Evolutionary conservation across 2,888 invertebrate genomes (phyloP).

Genomic region (Papilio demoleus): DNA sequence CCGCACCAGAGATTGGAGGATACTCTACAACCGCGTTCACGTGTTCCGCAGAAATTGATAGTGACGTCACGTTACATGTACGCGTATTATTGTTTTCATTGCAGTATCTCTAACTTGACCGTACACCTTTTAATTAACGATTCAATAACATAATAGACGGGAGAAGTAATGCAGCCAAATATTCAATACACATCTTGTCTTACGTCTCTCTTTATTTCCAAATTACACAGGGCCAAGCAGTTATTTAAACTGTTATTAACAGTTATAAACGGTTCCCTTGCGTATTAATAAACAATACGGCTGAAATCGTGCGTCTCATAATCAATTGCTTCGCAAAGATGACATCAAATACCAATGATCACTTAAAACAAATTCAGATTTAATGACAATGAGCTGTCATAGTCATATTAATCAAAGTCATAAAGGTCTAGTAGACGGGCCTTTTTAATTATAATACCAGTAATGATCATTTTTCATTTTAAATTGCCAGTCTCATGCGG

Average conservation of each 20-base stretch:
- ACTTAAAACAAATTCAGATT: conserved; percentile 61
- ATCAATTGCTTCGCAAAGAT: too few relatives aligned
- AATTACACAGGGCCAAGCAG: too few relatives aligned
- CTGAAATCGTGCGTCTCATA: too few relatives aligned
- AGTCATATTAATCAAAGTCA: conserved; percentile 78
- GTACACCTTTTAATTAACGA: not conserved
- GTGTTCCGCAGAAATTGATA: conserved; percentile 38
- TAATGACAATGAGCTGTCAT: conserved; percentile 67
- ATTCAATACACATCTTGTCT: too few relatives aligned
- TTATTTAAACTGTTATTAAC: too few relatives aligned
- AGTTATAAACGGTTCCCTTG: too few relatives aligned
- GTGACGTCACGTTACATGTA: conserved; percentile 18
- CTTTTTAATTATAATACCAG: conserved; percentile 78
- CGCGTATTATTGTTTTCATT: conserved; percentile 19
- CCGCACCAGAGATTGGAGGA: conserved; percentile 38
- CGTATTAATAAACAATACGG: too few relatives aligned
- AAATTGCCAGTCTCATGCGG: conserved; percentile 74
- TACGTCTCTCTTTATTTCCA: too few relatives aligned
- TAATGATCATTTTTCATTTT: conserved; percentile 82
- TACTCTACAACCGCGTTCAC: conserved; percentile 35
- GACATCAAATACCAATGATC: too few relatives aligned
- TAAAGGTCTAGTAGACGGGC: conserved; percentile 65
- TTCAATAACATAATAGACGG: too few relatives aligned
- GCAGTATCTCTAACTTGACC: not conserved
- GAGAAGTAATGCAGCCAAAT: too few relatives aligned